phyloP scores from a whole-genome alignment of 2,888 invertebrate species.

The Rugalucina vietnamica region DNA sequence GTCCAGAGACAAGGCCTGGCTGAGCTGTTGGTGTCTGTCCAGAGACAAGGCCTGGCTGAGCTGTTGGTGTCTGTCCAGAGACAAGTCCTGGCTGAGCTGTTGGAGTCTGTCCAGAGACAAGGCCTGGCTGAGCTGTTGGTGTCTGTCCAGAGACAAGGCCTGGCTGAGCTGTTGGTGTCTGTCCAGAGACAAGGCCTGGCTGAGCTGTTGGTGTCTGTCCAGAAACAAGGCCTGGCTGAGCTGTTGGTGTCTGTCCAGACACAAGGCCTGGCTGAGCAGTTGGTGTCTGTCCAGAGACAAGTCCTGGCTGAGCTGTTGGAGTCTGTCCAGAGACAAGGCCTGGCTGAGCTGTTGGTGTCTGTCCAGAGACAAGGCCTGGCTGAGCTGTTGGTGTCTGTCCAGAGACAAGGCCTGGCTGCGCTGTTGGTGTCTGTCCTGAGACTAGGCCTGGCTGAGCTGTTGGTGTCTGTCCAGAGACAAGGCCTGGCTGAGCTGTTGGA shows the following conservation, averaged over 20 bases:
- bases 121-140: background rate
- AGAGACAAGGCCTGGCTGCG: background rate
- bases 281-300: background rate
- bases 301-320: background rate
- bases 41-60: background rate
- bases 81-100: background rate
- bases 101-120: conserved; percentile 1
- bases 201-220: background rate
- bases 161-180: background rate
- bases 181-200: background rate
- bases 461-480: background rate
- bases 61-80: background rate
- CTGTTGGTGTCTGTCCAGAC: conserved; percentile 1
- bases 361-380: background rate
- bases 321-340: background rate
- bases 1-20: background rate
- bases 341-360: background rate
- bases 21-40: background rate
- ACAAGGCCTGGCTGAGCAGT: background rate
- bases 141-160: background rate
- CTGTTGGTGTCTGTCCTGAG: conserved; percentile 1
- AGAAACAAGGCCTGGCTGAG: background rate
- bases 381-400: background rate
- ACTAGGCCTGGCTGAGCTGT: background rate
- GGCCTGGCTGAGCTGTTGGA: background rate